Evolutionary conservation across 2,888 invertebrate species (phyloP), one percentile per base, ranked within the genome.

Genomic region (Noctuana brunneofusca): DNA sequence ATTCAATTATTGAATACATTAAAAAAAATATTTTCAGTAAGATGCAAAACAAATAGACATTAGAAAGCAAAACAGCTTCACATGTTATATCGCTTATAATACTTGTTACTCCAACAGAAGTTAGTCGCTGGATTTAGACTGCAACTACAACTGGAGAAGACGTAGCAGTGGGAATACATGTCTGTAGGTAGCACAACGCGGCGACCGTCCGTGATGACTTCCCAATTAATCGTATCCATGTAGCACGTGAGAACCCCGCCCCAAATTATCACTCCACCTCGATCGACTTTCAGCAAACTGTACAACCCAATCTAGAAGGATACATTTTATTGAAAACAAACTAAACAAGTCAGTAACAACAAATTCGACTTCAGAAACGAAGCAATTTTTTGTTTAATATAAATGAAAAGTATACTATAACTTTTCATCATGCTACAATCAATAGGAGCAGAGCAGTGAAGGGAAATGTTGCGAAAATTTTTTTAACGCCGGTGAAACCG

Each of bases 191-290:
- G 78, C 43, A 90, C 73, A n/a, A 84, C 80, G 30, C 85, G 86
- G 0, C 87, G 75, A 0, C 79, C 0, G 69, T 75, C 0, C 86
- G 88, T 0, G 86, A 92, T 80, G 3, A 69, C 64, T 22, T 78
- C 73, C 92, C 91, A 91, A 50, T 86, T 79, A 3, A 92, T 71
- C 0, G 87, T 83, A 38, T 95, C 91, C 0, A 95, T 90, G 78
- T 94, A 96, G 80, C 98, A 98, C 0, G 98, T 92, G 41, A 93
- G 92, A 0, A 94, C 93, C 76, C 96, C 96, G 64, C 94, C 94
- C 76, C 95, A 95, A 48, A 99, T 93, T 22, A 95, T 93, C 0
- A 98, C 96, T 3, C 95, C 95, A 0, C 98, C 98, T 62, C 95
- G 92, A 66, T 95, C 94, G 66, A 99, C 96, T 70, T 94, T 93